Evolutionary conservation across 2,888 invertebrate genomes (phyloP), one percentile per base, ranked within the genome.

Genomic region (Acronicta aceris): DNA sequence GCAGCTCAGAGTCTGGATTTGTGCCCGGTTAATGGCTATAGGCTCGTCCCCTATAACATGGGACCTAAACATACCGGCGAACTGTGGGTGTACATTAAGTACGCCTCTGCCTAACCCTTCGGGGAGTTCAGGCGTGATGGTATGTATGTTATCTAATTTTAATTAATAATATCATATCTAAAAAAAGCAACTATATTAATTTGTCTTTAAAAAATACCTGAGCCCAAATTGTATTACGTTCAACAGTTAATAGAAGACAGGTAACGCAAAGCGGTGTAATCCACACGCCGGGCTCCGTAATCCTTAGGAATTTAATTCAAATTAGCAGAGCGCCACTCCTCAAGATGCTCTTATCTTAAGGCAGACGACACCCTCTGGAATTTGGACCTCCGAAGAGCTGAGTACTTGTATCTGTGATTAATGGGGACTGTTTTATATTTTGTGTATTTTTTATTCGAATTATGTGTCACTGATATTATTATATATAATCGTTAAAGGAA

Each of bases 301-400:
- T 86, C 84, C 84, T 70, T 45, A 64, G 74, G 81, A 85, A 84
- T 88, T 87, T 87, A 87, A 88, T 83, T 83, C 87, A 85, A 88
- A 88, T 88, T 88, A 88, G 85, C 81, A 72, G 78, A 62, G 79
- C 73, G 73, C 79, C 76, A 81, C 78, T 84, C 73, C 68, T 79
- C 72, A 74, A 76, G 71, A 56, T 53, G 47, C 71, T 70, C 78
- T 82, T 83, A 83, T 83, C 83, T 81, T 59, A 71, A 66, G 48
- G 53, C 71, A 68, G 71, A 67, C 74, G 72, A 67, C 74, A 70
- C 71, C 79, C 76, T 74, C 72, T 53, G 51, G 45, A 66, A 70
- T 74, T 76, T 69, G 62, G 59, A 58, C 56, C 63, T 60, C 60
- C 36, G 53, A 59, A 53, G 41, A 47, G 66, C 65, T 65, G 59